phyloP scores from a whole-genome alignment of 2,888 invertebrate genomes.

The Oscheius sp. region DNA sequence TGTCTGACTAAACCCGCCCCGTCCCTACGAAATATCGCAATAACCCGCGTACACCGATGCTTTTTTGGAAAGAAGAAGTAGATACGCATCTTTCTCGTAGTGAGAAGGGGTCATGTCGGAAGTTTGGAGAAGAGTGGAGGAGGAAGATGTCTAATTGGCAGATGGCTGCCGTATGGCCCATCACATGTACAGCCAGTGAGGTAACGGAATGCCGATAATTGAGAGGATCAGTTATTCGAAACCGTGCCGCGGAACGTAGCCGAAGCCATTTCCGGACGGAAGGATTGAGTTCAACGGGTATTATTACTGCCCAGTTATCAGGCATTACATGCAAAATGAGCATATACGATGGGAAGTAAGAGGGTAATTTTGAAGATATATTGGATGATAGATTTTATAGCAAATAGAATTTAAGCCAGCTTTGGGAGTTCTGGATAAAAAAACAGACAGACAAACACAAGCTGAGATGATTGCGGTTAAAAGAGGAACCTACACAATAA shows the following conservation, averaged over 20 bases:
- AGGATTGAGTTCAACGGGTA: neutral
- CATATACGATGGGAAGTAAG: too few relatives aligned
- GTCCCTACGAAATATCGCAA: slow-evolving; percentile 21
- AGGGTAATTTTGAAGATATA: too few relatives aligned
- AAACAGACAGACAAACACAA: too few relatives aligned
- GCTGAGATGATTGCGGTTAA: too few relatives aligned
- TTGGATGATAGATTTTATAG: too few relatives aligned
- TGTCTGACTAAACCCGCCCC: slow-evolving; percentile 5
- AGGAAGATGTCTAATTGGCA: slow-evolving; percentile 27
- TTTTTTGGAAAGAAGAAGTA: neutral
- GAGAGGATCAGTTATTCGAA: slow-evolving; percentile 29
- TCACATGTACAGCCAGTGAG: too few relatives aligned
- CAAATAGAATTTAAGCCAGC: too few relatives aligned
- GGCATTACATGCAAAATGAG: too few relatives aligned
- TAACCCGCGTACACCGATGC: neutral
- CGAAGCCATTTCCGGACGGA: slow-evolving; percentile 14
- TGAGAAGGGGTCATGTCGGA: neutral
- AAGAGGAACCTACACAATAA: too few relatives aligned
- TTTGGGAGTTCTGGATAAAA: too few relatives aligned
- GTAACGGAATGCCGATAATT: too few relatives aligned
- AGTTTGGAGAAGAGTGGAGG: neutral
- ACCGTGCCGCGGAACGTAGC: slow-evolving; percentile 24
- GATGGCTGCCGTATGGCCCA: slow-evolving; percentile 19
- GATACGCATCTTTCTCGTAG: neutral
- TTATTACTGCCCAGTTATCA: too few relatives aligned